These are phyloP conservation scores for Corythoichthys haematopterus DNA, from an alignment of 2,113 vertebrate species.

Conservation along the genomic window DNA sequence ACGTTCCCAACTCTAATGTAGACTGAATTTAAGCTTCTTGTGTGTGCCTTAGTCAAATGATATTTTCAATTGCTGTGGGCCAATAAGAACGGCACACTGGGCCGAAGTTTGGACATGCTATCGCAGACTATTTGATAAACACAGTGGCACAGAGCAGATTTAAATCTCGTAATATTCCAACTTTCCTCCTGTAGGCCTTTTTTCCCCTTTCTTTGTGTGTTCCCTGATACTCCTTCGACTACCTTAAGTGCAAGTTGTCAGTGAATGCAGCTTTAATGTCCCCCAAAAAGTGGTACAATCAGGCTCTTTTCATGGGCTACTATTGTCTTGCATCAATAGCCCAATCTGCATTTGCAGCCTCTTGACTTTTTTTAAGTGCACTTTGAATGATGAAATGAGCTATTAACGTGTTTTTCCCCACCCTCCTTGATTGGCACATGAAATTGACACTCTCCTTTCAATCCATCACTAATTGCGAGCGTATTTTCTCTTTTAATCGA, in stretches of 20 bases:
- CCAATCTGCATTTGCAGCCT: constrained; percentile 71
- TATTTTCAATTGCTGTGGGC: no score
- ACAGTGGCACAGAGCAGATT: no score
- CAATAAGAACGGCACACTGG: no score
- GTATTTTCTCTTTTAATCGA: constrained; percentile 83
- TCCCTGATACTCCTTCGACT: not conserved
- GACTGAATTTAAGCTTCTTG: no score
- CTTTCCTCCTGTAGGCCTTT: not conserved
- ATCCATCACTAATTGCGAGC: constrained; percentile 91
- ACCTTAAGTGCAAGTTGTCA: constrained; percentile 36
- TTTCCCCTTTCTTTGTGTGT: no score
- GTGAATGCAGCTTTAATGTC: constrained; percentile 74
- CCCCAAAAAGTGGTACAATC: constrained; percentile 68
- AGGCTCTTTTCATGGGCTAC: constrained; percentile 70
- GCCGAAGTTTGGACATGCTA: no score
- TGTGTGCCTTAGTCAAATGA: no score
- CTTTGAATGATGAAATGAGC: constrained; percentile 79
- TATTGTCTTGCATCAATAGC: constrained; percentile 70
- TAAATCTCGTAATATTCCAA: no score
- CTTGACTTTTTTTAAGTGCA: constrained; percentile 59
- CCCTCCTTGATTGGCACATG: constrained; percentile 87
- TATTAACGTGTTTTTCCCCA: constrained; percentile 76
- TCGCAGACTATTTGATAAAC: no score
- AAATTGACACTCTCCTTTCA: constrained; percentile 92
- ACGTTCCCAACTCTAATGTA: no score